These are phyloP conservation scores for Cinclus cinclus DNA, from an alignment of 2,113 vertebrate genomes.

Conservation along the genomic window DNA sequence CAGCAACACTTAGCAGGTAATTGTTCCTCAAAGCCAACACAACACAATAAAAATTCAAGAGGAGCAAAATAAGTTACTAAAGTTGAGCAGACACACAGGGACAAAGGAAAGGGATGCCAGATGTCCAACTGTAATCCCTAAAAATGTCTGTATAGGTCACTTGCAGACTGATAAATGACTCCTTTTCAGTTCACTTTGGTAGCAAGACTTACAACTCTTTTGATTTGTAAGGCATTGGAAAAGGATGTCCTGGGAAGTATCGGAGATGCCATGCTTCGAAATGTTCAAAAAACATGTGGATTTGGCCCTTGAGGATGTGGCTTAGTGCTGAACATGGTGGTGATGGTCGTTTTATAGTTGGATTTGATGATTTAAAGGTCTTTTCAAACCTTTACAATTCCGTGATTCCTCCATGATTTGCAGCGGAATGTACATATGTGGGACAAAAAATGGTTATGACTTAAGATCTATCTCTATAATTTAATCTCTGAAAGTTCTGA, in stretches of 20 bases:
- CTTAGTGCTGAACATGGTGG: background rate
- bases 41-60: background rate
- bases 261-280: background rate
- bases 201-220: background rate
- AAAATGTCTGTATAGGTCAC: background rate
- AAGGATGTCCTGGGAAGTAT: background rate
- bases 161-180: background rate
- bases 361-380: no score
- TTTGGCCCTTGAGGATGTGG: background rate
- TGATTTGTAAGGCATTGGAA: background rate
- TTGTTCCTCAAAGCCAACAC: background rate
- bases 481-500: background rate
- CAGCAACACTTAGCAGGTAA: background rate
- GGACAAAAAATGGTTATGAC: background rate
- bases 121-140: background rate
- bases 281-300: background rate
- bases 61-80: background rate
- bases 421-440: rapidly evolving
- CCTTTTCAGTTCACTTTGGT: background rate
- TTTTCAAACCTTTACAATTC: background rate
- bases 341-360: background rate
- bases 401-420: background rate
- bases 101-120: background rate
- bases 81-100: background rate
- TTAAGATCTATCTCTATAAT: background rate